Evolutionary conservation across 2,888 invertebrate species (phyloP).

Genomic region (Conomelus anceps): DNA sequence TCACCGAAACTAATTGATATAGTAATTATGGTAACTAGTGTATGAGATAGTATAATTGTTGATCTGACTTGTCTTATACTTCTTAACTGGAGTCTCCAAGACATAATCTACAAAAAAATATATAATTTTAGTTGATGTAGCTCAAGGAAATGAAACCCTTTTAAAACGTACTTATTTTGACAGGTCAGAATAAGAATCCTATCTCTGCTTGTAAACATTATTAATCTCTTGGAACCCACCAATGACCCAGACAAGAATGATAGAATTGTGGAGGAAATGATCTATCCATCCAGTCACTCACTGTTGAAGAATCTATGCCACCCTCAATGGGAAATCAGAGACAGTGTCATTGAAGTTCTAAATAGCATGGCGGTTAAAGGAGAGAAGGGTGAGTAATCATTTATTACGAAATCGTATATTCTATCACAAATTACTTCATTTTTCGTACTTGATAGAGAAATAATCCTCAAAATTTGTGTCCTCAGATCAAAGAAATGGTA

Average conservation of each 20-base stretch:
- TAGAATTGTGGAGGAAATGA: background rate
- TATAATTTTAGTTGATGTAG: too few relatives aligned
- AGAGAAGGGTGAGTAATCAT: background rate
- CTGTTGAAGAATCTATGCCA: background rate
- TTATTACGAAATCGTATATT: background rate
- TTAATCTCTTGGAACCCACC: background rate
- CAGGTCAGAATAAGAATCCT: background rate
- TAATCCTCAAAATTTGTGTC: too few relatives aligned
- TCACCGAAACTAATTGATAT: too few relatives aligned
- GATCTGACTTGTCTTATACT: too few relatives aligned
- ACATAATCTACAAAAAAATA: too few relatives aligned
- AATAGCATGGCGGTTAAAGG: background rate
- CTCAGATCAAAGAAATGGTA: too few relatives aligned
- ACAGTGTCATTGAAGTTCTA: background rate
- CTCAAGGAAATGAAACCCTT: too few relatives aligned
- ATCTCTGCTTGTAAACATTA: background rate
- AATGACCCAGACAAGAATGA: background rate
- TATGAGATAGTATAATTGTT: too few relatives aligned
- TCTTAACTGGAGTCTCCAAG: too few relatives aligned
- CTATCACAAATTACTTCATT: too few relatives aligned
- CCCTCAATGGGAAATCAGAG: background rate
- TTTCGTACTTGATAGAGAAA: too few relatives aligned
- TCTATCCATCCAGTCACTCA: background rate
- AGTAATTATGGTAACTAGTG: too few relatives aligned
- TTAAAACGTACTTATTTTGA: background rate